These are phyloP conservation scores for Hydropsyche betteni DNA, from an alignment of 2,888 invertebrate genomes.

Conservation along the genomic window DNA sequence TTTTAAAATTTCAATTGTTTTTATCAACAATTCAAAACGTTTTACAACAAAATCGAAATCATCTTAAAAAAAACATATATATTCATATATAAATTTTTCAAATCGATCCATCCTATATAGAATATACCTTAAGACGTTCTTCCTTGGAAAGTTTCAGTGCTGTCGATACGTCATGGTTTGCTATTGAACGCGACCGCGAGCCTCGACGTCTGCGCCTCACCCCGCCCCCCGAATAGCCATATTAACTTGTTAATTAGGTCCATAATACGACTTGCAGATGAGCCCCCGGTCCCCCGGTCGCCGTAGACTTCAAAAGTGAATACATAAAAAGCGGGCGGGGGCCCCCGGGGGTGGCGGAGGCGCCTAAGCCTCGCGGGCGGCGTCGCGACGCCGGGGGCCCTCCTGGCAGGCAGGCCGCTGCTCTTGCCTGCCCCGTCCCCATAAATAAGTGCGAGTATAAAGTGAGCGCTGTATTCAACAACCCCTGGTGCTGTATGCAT, in stretches of 20 bases:
- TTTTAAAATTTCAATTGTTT: background rate
- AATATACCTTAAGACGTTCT: background rate
- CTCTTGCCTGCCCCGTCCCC: slow-evolving; percentile 69
- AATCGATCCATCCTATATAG: background rate
- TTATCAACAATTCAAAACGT: background rate
- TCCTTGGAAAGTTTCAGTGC: too few relatives aligned
- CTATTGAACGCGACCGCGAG: slow-evolving; percentile 59
- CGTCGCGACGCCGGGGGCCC: slow-evolving; percentile 52
- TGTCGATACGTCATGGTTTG: slow-evolving; percentile 56
- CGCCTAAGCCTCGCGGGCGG: slow-evolving; percentile 41
- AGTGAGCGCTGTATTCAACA: slow-evolving; percentile 67
- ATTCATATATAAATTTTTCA: too few relatives aligned
- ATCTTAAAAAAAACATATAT: background rate
- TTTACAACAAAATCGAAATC: too few relatives aligned
- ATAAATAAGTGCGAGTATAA: slow-evolving; percentile 64
- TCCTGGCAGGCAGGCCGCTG: slow-evolving; percentile 63
- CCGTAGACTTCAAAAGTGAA: slow-evolving; percentile 70
- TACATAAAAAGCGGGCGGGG: slow-evolving; percentile 67
- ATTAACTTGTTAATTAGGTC: slow-evolving; percentile 92
- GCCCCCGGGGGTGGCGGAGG: slow-evolving; percentile 60
- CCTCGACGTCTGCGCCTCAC: slow-evolving; percentile 53
- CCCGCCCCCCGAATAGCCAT: slow-evolving; percentile 80
- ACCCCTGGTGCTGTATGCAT: slow-evolving; percentile 71
- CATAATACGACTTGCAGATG: slow-evolving; percentile 91
- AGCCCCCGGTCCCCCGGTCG: slow-evolving; percentile 61